phyloP scores from a whole-genome alignment of 2,797 vertebrate genomes.

The Heteromormyrus szaboi region DNA sequence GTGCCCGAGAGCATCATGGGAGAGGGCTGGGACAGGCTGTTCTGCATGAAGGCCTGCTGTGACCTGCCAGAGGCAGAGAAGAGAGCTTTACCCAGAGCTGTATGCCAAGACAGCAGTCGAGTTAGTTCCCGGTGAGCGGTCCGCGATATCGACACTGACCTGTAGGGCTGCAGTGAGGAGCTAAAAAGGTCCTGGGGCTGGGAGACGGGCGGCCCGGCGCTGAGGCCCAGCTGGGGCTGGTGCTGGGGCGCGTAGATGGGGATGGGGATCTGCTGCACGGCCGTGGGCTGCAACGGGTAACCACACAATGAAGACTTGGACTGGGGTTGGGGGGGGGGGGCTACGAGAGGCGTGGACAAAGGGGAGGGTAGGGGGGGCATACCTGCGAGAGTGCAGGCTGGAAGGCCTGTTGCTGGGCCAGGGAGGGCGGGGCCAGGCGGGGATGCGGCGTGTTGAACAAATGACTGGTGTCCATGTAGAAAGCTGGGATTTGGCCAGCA shows the following conservation, averaged over 20 bases:
- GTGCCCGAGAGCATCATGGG: slow-evolving; percentile 90
- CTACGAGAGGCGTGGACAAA: neutral
- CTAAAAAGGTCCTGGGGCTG: slow-evolving; percentile 94
- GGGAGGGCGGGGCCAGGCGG: slow-evolving; percentile 83
- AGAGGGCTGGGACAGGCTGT: slow-evolving; percentile 86
- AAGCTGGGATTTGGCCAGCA: slow-evolving; percentile 91
- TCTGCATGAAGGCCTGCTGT: slow-evolving; percentile 96
- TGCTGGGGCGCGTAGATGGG: slow-evolving; percentile 91
- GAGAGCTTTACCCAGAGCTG: neutral
- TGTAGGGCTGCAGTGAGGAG: slow-evolving; percentile 88
- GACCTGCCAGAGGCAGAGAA: slow-evolving; percentile 61
- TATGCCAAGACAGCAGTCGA: neutral
- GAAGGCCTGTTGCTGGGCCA: slow-evolving; percentile 92
- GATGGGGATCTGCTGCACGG: slow-evolving; percentile 95
- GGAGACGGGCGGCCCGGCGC: slow-evolving; percentile 82
- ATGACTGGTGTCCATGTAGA: slow-evolving; percentile 98
- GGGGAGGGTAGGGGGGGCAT: slow-evolving; percentile 12
- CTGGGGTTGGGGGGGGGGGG: neutral
- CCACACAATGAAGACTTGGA: slow-evolving; percentile 1
- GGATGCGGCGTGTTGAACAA: slow-evolving; percentile 91
- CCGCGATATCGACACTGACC: slow-evolving; percentile 51
- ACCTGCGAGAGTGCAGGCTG: slow-evolving; percentile 97
- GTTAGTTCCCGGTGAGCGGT: neutral
- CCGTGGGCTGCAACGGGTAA: slow-evolving; percentile 65
- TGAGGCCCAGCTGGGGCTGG: slow-evolving; percentile 85